Evolutionary conservation across 1,140 invertebrate genomes (phyloP).

Genomic region (Cecropterus lyciades): DNA sequence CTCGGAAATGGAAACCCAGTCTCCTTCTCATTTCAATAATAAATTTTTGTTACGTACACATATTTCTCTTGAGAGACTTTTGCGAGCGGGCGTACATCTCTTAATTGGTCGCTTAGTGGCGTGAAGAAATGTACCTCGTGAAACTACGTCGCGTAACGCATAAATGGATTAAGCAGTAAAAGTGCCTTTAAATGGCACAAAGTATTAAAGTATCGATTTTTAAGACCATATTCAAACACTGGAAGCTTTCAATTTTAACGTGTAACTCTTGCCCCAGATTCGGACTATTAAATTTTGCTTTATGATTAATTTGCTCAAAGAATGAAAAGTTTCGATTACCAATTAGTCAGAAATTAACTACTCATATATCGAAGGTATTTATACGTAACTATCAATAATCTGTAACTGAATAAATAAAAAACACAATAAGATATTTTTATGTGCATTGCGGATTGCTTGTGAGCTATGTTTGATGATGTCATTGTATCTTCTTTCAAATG

Average conservation of each 20-base stretch:
- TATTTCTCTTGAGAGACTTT: conserved; percentile 20
- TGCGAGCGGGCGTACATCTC: conserved; percentile 44
- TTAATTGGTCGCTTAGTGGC: conserved; percentile 64
- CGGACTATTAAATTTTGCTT: conserved; percentile 25
- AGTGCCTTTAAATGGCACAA: conserved; percentile 18
- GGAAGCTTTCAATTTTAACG: conserved; percentile 14
- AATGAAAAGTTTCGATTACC: conserved; percentile 5
- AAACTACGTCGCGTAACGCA: conserved; percentile 55
- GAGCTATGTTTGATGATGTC: too few species aligned
- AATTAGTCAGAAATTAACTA: background rate
- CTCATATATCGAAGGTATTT: too few species aligned
- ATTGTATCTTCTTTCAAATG: too few species aligned
- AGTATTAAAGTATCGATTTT: conserved; percentile 29
- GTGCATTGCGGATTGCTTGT: too few species aligned
- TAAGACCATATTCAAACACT: conserved; percentile 11
- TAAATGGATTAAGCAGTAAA: conserved; percentile 38
- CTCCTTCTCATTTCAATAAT: conserved; percentile 28
- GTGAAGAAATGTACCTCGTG: conserved; percentile 56
- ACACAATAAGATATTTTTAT: too few species aligned
- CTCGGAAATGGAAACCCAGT: conserved; percentile 18
- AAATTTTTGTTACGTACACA: conserved; percentile 25
- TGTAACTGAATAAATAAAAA: too few species aligned
- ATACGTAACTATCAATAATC: too few species aligned
- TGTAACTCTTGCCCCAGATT: conserved; percentile 8
- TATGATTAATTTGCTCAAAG: conserved; percentile 18